Percentiles rank a stretch among this genome's conserved stretches.
Conservation (phyloP, 1,140 invertebrate species). For the Drosophila parvula region DNA sequence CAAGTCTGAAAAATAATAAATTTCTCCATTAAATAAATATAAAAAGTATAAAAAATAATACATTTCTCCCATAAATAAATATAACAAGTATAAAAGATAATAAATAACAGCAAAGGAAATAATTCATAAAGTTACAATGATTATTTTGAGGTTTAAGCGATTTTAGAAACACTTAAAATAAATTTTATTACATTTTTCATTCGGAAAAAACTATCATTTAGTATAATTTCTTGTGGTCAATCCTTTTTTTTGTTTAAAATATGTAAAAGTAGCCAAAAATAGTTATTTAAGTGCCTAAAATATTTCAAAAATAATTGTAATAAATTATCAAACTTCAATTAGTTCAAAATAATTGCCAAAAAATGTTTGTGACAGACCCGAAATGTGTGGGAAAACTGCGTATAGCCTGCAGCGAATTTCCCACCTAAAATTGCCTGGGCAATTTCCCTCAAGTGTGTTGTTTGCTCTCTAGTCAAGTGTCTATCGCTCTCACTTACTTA, state of each 20-base stretch:
- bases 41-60: too few species aligned
- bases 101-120: too few species aligned
- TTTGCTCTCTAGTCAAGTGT: slow-evolving; percentile 41
- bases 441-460: slow-evolving; percentile 40
- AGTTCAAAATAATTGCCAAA: too few species aligned
- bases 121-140: too few species aligned
- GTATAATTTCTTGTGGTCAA: too few species aligned
- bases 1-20: too few species aligned
- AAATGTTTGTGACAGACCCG: too few species aligned
- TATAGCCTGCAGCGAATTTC: background rate
- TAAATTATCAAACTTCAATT: background rate
- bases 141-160: too few species aligned
- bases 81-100: too few species aligned
- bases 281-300: background rate
- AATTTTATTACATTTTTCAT: background rate
- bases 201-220: background rate
- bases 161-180: too few species aligned
- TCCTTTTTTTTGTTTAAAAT: background rate
- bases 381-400: slow-evolving; percentile 1
- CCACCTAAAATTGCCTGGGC: slow-evolving; percentile 15
- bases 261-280: background rate
- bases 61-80: too few species aligned
- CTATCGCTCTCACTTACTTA: slow-evolving; percentile 13
- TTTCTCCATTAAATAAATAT: too few species aligned
- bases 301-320: background rate